These are phyloP conservation scores for Heliconius melpomene DNA, from an alignment of 1,140 invertebrate genomes.

Conservation along the genomic window DNA sequence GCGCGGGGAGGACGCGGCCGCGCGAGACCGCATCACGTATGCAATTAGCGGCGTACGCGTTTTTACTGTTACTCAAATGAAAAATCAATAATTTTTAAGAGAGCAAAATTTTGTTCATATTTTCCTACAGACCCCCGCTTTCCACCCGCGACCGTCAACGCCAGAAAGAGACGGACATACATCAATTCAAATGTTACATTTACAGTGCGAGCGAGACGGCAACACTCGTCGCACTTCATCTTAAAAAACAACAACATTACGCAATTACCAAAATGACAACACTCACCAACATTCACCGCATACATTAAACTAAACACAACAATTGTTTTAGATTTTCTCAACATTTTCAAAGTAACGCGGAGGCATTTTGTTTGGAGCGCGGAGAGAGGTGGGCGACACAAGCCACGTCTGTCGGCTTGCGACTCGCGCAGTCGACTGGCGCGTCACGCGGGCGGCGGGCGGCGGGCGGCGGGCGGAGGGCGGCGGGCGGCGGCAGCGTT, in stretches of 20 bases:
- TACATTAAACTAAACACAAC: slow-evolving; percentile 6
- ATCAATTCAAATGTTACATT: slow-evolving; percentile 68
- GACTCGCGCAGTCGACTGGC: too few species aligned
- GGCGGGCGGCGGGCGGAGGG: too few species aligned
- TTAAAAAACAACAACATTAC: slow-evolving; percentile 42
- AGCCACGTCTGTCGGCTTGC: too few species aligned
- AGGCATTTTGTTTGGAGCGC: slow-evolving; percentile 33
- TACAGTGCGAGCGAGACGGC: slow-evolving; percentile 64
- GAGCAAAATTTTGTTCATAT: slow-evolving; percentile 74
- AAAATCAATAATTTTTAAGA: slow-evolving; percentile 79
- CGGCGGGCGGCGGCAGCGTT: too few species aligned
- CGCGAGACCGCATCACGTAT: slow-evolving; percentile 59
- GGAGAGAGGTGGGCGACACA: too few species aligned
- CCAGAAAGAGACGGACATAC: slow-evolving; percentile 68
- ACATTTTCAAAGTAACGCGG: slow-evolving; percentile 56
- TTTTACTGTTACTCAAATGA: slow-evolving; percentile 62
- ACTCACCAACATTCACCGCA: not conserved
- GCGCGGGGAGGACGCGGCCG: slow-evolving; percentile 40
- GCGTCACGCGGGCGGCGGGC: too few species aligned
- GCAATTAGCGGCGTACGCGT: slow-evolving; percentile 62
- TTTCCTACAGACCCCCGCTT: slow-evolving; percentile 68
- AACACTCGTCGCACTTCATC: slow-evolving; percentile 22
- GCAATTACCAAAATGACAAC: slow-evolving; percentile 46
- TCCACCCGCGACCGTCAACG: slow-evolving; percentile 45
- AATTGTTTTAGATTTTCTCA: slow-evolving; percentile 40